Base-by-base conservation (phyloP, 2,797 vertebrate genomes). In the Schizothorax lantsangensis region DNA sequence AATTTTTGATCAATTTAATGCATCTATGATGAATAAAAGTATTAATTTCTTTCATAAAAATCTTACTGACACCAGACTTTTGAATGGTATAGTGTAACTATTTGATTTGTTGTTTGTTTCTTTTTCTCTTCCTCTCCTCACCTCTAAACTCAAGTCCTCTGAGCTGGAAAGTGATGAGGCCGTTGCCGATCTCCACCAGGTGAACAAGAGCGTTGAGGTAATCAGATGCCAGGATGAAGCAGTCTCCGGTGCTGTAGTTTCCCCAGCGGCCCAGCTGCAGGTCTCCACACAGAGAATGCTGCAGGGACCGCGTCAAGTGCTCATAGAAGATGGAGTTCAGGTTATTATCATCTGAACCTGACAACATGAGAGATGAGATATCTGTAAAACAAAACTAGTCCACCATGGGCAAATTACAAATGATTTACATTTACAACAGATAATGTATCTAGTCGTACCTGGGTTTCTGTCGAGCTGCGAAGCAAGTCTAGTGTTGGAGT, bases 321-420 rank as follows among this genome's bases (percentile, higher is more conserved):
- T 99, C 98, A 64, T 99, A 99, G 94, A 99, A 99, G 93, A 99
- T 99, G 52, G 98, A 99, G 95, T 99, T 99, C 91, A 99, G 92
- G 88, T 99, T 99, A 94, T 99, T 99, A 93, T 99, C 98, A 86
- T 99, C 98, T 43, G 98, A 98, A 86, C 98, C 98, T 98, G 84
- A 30, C 38, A 80, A 69, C n/a, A 85, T 84, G 17, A 84, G 10
- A 33, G 30, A 78, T 78, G 26, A 72, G 52, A 57, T 4, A 1
- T 14, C 6, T 6, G 8, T 26, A 21, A 62, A n/a, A 62, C 23
- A 59, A 71, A 52, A 49, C 43, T 17, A 78, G 12, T 17, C 6
- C 17, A 47, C 5, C 62, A 23, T 7, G 19, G 1, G 30, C n/a
- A 8, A 26, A 54, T 38, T 4, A 33, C 26, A 66, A 40, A 54